Evolutionary conservation across 2,113 vertebrate genomes (phyloP), one percentile per base, ranked within the genome.

Genomic region (Rutilus rutilus): DNA sequence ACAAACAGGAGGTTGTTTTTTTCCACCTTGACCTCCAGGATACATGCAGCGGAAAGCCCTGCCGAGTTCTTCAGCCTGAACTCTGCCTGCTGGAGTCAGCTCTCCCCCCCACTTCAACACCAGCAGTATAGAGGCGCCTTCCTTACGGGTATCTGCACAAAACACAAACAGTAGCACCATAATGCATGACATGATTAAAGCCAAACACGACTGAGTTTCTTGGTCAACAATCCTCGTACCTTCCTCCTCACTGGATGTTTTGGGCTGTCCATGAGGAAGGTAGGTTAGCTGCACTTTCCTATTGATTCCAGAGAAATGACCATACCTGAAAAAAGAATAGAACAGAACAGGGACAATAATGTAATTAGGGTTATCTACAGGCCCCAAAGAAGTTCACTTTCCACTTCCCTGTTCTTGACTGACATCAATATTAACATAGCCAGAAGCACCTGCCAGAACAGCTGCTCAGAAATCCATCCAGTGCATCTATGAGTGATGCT

Each of bases 301-400:
- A 92, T 99, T 99, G 92, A 99, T 99, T 84, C 98, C 98, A 69
- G 98, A 99, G 92, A 99, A 99, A 92, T 99, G 98, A 2, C 98
- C 98, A 10, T 99, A 99, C 98, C 98, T 99, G 89, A 57, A 79
- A 59, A 67, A 84, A 84, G 67, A 65, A 21, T 23, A 57, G 54
- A 76, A 52, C 78, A 59, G 60, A 10, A 65, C 21, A 89, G 42
- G 57, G 52, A 54, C 17, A 25, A 54, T 1, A 47, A 15, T 33
- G 30, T 77, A 52, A 54, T 30, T 54, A 52, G 7, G 50, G 14
- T 1, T 1, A 3, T 54, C 36, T 30, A 42, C 52, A 42, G 14
- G 5, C 60, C 27, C 12, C 19, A 74, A 25, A 45, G 12, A 74
- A 74, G 47, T 42, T 42, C 14, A 73, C 10, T 4, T 12, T 59